These are phyloP conservation scores for Peribatodes rhomboidaria DNA, from an alignment of 2,888 invertebrate species.

Conservation along the genomic window DNA sequence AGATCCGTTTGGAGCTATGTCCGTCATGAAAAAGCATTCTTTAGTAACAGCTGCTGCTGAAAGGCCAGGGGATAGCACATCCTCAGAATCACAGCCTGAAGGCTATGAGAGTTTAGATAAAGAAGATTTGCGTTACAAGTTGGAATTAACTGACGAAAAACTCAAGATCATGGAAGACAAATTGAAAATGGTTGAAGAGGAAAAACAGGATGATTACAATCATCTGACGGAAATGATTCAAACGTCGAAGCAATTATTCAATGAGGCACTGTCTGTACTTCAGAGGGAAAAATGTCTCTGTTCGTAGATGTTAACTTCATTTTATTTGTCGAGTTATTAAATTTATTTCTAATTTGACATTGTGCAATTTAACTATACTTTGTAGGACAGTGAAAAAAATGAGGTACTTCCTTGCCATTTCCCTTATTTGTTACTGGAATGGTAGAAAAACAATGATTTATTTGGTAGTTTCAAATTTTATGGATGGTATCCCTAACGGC, in stretches of 20 bases:
- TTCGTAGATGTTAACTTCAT: conserved; percentile 55
- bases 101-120: conserved; percentile 67
- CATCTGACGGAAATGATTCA: conserved; percentile 86
- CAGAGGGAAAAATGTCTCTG: conserved; percentile 79
- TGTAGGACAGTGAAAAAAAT: neutral
- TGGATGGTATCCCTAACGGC: conserved; percentile 64
- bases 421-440: conserved; percentile 9
- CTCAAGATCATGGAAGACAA: conserved; percentile 88
- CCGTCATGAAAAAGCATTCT: conserved; percentile 62
- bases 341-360: conserved; percentile 30
- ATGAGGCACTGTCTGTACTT: conserved; percentile 80
- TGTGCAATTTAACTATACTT: neutral
- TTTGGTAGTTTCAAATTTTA: conserved; percentile 41
- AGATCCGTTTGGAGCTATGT: conserved; percentile 51
- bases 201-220: conserved; percentile 86
- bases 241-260: conserved; percentile 85
- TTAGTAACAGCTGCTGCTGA: conserved; percentile 60
- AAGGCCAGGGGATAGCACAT: conserved; percentile 65
- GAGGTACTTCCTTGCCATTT: no score
- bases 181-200: conserved; percentile 88
- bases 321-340: conserved; percentile 47
- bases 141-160: conserved; percentile 89
- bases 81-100: conserved; percentile 64
- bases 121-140: conserved; percentile 76
- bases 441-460: conserved; percentile 32